Conservation (phyloP, 2,797 vertebrate species). For the Eospalax fontanierii region DNA sequence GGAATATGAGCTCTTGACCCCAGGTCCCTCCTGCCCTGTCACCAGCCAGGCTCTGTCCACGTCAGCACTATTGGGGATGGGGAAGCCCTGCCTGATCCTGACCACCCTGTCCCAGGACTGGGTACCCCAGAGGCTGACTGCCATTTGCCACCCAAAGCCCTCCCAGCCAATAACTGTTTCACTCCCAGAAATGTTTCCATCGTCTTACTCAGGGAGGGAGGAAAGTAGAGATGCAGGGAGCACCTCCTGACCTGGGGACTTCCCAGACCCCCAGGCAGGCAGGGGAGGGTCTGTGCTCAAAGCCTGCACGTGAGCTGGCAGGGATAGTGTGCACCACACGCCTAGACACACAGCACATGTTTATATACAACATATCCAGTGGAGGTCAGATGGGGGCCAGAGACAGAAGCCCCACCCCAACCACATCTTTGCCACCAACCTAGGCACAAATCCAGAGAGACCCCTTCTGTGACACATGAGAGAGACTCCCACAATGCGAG, state of each 20-base stretch:
- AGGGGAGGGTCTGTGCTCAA: not conserved
- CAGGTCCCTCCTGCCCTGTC: not conserved
- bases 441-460: not conserved
- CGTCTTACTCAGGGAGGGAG: constrained; percentile 14
- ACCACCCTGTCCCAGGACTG: not conserved
- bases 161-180: constrained; percentile 55
- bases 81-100: not conserved
- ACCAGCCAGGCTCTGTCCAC: not conserved
- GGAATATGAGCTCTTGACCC: not conserved
- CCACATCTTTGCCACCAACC: accelerated
- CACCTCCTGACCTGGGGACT: not conserved
- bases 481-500: no score
- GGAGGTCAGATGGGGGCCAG: not conserved
- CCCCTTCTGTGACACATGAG: no score
- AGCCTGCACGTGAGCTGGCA: not conserved
- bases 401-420: not conserved
- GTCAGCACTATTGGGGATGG: not conserved
- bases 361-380: no score
- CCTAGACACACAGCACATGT: not conserved
- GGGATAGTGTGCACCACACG: no score
- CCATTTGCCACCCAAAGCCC: not conserved
- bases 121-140: not conserved
- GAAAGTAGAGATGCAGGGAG: not conserved
- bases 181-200: constrained; percentile 61
- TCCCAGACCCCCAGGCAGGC: not conserved